Base-by-base conservation (phyloP, 2,113 vertebrate genomes). In the Ceratotherium simum region DNA sequence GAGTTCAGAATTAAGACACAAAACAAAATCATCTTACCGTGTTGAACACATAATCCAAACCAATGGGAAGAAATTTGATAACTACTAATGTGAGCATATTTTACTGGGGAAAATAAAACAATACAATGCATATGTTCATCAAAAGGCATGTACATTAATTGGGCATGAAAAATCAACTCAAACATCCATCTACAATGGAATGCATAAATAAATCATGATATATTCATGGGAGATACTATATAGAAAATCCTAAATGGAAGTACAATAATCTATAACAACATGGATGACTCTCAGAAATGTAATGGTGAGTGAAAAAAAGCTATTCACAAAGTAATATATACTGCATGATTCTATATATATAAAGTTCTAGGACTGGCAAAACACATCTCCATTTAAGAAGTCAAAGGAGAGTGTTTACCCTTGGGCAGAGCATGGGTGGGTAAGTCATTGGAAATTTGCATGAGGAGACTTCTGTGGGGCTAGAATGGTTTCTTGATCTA, bases 1-100 rank as follows among this genome's bases (percentile, higher is more conserved):
- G 39, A 75, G 17, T 54, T 95, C n/a, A 94, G 29, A 93, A 85
- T 80, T 78, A 86, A 78, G 51, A 87, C 42, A 14, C 13, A 85
- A 86, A 95, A 76, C 31, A 75, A 95, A 97, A 69, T 96, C 23
- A 21, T 88, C 72, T 92, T 83, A 85, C 78, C 29, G 75, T 21
- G 60, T 69, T 79, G 75, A 39, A 73, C 65, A 51, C 33, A 33
- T 79, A 86, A 90, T 96, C 16, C 62, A 90, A 95, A 65, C 17
- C 36, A 94, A 54, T 70, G 70, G 54, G 39, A 92, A 84, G 42
- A 87, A 90, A 76, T 73, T 92, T 83, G 36, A 76, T 93, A 79
- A n/a, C 29, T 70, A 72, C 12, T 83, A 90, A 75, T 83, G 18
- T 25, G 48, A 83, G 3, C 21, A 84, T 90, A 92, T 90, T 97